Conservation (phyloP, 2,888 invertebrate genomes). For the Perizoma affinitatum region DNA sequence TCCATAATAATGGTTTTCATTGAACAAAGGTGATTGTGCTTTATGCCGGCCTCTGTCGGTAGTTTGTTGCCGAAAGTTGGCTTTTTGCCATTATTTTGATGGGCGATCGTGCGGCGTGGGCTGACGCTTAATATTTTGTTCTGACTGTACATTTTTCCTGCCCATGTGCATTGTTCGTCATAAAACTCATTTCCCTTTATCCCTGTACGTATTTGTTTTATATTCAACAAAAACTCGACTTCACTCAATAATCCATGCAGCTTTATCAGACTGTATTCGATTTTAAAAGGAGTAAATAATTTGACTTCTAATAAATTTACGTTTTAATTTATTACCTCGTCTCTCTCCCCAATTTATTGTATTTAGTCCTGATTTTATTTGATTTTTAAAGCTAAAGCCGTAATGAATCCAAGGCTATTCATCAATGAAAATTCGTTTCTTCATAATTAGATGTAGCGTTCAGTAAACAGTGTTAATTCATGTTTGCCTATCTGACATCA, state of each 20-base stretch:
- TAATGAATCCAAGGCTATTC: constrained; percentile 38
- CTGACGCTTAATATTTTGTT: constrained; percentile 68
- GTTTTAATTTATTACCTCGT: constrained; percentile 4
- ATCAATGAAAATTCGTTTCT: constrained; percentile 41
- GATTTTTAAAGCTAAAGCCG: constrained; percentile 29
- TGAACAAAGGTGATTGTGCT: constrained; percentile 76
- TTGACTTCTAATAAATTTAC: constrained; percentile 1
- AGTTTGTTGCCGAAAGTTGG: constrained; percentile 67
- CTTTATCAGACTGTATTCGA: background rate
- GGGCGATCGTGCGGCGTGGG: constrained; percentile 66
- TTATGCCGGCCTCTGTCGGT: constrained; percentile 57
- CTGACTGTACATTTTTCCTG: constrained; percentile 50
- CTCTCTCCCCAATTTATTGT: background rate
- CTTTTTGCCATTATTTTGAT: constrained; percentile 80
- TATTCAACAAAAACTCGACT: background rate
- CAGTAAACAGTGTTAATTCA: constrained; percentile 64
- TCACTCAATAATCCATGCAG: too few relatives aligned
- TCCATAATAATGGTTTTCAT: constrained; percentile 63
- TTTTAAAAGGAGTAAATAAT: constrained; percentile 10
- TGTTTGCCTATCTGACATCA: constrained; percentile 65
- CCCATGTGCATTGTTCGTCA: constrained; percentile 52
- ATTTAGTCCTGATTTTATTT: background rate
- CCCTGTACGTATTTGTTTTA: constrained; percentile 1
- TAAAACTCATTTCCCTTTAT: constrained; percentile 33
- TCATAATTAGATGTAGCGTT: constrained; percentile 53